Conservation (phyloP, 2,888 invertebrate species). For the Pasiphila rectangulata region DNA sequence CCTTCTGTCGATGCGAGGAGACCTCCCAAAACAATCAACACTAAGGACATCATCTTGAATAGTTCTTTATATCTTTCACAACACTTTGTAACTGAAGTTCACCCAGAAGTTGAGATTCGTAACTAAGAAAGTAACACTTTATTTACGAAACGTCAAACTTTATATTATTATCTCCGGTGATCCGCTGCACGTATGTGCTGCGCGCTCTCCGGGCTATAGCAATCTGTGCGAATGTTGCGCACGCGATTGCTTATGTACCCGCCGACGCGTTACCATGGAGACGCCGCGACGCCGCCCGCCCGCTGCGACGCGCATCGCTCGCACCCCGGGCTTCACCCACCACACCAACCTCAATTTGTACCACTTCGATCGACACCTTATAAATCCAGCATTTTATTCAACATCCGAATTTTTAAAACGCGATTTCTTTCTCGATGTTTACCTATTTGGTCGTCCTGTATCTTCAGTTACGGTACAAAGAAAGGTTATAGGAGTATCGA, state of each 20-base stretch:
- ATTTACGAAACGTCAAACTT: constrained; percentile 79
- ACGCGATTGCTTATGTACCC: constrained; percentile 64
- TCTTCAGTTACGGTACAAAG: constrained; percentile 61
- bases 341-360: constrained; percentile 24
- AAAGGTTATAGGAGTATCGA: constrained; percentile 66
- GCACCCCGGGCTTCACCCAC: constrained; percentile 28
- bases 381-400: constrained; percentile 23
- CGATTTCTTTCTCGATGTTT: constrained; percentile 25
- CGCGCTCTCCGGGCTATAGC: constrained; percentile 74
- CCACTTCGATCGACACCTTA: constrained; percentile 28
- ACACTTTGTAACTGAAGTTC: constrained; percentile 71
- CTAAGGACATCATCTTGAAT: constrained; percentile 73
- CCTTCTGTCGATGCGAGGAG: constrained; percentile 70
- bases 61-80: constrained; percentile 50
- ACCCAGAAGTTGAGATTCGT: constrained; percentile 73
- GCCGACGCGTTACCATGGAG: constrained; percentile 65
- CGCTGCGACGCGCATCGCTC: constrained; percentile 45
- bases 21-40: constrained; percentile 77
- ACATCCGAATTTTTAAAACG: constrained; percentile 27
- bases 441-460: constrained; percentile 41
- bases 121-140: constrained; percentile 72
- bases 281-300: constrained; percentile 66
- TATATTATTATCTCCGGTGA: constrained; percentile 54
- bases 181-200: constrained; percentile 75
- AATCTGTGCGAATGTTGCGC: constrained; percentile 56